Percentiles rank a stretch among this genome's conserved stretches.
Evolutionary conservation across 2,113 vertebrate genomes (phyloP).

Genomic region (Cyphomyrus plagiostoma): DNA sequence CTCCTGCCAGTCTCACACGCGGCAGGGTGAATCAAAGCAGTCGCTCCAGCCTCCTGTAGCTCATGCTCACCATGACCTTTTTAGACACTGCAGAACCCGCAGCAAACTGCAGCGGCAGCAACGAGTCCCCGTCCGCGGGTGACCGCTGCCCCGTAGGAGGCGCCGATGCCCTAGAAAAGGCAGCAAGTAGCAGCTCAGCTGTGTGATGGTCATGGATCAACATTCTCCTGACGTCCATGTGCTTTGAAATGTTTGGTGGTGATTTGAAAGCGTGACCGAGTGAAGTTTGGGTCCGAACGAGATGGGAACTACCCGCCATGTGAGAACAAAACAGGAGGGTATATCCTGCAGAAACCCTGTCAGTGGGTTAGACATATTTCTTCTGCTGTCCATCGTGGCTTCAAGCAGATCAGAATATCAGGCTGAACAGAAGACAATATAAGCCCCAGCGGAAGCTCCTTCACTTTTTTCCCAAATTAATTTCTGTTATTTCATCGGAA

Average conservation of each 20-base stretch:
- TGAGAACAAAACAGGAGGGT: background rate
- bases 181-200: background rate
- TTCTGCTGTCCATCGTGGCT: background rate
- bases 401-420: background rate
- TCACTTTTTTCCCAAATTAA: background rate
- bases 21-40: background rate
- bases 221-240: background rate
- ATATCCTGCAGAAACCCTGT: background rate
- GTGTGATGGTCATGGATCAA: background rate
- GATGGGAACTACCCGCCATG: background rate
- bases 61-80: background rate
- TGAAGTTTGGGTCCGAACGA: background rate
- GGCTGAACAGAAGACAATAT: background rate
- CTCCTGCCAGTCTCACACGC: background rate
- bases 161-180: background rate
- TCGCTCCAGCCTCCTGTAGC: background rate
- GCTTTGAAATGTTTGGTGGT: background rate
- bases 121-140: background rate
- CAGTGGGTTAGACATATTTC: background rate
- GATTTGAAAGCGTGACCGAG: background rate
- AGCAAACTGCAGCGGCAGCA: background rate
- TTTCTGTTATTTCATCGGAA: constrained; percentile 9
- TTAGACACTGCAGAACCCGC: background rate
- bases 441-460: background rate
- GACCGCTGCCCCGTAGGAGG: background rate